A percentile compares a stretch with the other conserved stretches of the same genome.
These are phyloP conservation scores for Geococcyx californianus DNA, from an alignment of 2,113 vertebrate genomes.

Conservation along the genomic window DNA sequence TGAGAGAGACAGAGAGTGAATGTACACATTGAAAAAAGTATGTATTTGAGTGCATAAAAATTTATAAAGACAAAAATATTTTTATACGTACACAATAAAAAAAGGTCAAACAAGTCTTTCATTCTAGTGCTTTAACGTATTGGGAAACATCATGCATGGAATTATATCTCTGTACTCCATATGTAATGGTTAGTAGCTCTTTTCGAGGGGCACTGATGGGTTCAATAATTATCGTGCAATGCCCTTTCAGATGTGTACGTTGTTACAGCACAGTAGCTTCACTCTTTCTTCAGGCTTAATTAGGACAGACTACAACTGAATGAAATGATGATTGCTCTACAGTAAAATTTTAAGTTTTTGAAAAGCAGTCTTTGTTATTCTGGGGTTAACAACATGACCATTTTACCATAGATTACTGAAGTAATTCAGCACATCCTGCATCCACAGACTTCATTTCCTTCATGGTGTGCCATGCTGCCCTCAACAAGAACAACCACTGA, in stretches of 20 bases:
- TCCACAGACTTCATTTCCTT: slow-evolving; percentile 64
- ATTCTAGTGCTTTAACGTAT: not conserved
- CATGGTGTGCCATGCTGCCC: slow-evolving; percentile 61
- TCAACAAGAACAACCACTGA: slow-evolving; percentile 61
- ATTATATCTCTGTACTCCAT: not conserved
- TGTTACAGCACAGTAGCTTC: slow-evolving; percentile 40
- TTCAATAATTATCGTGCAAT: slow-evolving; percentile 39
- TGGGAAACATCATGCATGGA: not conserved
- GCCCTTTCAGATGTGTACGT: not conserved
- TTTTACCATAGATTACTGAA: slow-evolving; percentile 53
- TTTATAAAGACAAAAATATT: not conserved
- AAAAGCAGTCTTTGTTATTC: slow-evolving; percentile 27
- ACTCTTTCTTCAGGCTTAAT: slow-evolving; percentile 62
- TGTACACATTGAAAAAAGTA: not conserved
- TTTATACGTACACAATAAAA: not conserved
- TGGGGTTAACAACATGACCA: slow-evolving; percentile 23
- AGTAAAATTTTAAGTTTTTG: slow-evolving; percentile 11
- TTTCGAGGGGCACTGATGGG: slow-evolving; percentile 27
- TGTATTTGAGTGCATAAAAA: not conserved
- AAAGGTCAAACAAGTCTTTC: not conserved
- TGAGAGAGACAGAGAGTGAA: too few species aligned
- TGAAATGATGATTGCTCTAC: slow-evolving; percentile 11
- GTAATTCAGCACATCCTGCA: slow-evolving; percentile 53
- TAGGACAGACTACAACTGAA: slow-evolving; percentile 13
- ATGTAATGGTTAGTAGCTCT: slow-evolving; percentile 27